Evolutionary conservation across 2,113 vertebrate genomes (phyloP).

Genomic region (Cyphomyrus discorhynchus): DNA sequence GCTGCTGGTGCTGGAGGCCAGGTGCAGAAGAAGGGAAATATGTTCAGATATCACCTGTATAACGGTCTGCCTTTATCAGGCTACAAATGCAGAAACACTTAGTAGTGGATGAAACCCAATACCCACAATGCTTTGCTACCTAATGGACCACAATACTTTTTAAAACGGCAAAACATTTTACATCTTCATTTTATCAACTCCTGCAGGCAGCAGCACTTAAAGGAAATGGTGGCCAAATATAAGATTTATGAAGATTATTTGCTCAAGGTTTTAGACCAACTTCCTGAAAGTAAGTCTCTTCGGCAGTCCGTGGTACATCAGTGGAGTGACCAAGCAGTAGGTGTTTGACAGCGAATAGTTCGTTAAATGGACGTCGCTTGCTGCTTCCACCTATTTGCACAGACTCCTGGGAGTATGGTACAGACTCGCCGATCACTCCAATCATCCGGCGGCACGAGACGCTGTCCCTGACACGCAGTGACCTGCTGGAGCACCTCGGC

Average conservation of each 20-base stretch:
- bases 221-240: slow-evolving; percentile 51
- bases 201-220: slow-evolving; percentile 54
- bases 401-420: slow-evolving; percentile 38
- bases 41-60: background rate
- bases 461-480: slow-evolving; percentile 52
- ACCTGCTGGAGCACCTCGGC: slow-evolving; percentile 49
- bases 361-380: background rate
- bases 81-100: background rate
- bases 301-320: background rate
- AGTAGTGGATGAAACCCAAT: background rate
- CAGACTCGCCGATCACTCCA: slow-evolving; percentile 44
- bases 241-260: slow-evolving; percentile 62
- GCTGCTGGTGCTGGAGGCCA: slow-evolving; percentile 45
- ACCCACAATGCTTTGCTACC: background rate
- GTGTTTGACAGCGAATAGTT: too few relatives aligned
- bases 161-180: background rate
- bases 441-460: slow-evolving; percentile 55
- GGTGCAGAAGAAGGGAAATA: slow-evolving; percentile 36
- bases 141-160: background rate
- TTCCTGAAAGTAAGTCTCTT: slow-evolving; percentile 54
- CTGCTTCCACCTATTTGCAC: background rate
- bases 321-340: background rate
- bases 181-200: slow-evolving; percentile 20
- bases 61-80: background rate
- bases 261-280: slow-evolving; percentile 53